Percentiles rank a stretch among this genome's conserved stretches.
Evolutionary conservation across 1,140 invertebrate genomes (phyloP).

Genomic region (Agraylea sexmaculata): DNA sequence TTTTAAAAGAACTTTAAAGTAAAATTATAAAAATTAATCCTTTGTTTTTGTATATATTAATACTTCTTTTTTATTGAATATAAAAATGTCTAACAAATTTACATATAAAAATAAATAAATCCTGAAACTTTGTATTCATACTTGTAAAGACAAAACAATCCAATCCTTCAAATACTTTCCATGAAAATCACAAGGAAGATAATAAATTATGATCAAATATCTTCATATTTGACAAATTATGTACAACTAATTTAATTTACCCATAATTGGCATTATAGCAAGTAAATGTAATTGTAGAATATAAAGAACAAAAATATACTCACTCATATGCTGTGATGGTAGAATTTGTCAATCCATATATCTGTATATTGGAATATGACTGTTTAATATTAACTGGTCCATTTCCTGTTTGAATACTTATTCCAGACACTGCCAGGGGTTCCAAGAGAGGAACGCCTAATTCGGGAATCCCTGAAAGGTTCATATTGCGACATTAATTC

Average conservation of each 20-base stretch:
- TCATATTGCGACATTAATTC: conserved; percentile 1
- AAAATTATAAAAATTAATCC: not conserved
- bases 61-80: not conserved
- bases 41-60: not conserved
- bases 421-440: conserved; percentile 40
- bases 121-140: not conserved
- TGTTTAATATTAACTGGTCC: conserved; percentile 46
- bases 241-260: not conserved
- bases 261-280: too few relatives aligned
- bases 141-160: not conserved
- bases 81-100: not conserved
- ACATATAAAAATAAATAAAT: not conserved
- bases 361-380: conserved; percentile 43
- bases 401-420: conserved; percentile 42
- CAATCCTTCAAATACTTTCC: not conserved
- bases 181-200: not conserved
- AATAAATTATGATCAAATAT: not conserved
- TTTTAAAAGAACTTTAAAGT: not conserved
- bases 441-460: conserved; percentile 40
- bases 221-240: not conserved
- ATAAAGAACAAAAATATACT: conserved; percentile 18
- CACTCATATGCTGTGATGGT: conserved; percentile 39
- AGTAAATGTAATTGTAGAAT: conserved; percentile 1
- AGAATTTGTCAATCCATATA: conserved; percentile 43
- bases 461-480: conserved; percentile 36